Evolutionary conservation across 1,140 invertebrate species (phyloP), one percentile per base, ranked within the genome.

Genomic region (Drosophila sucinea): DNA sequence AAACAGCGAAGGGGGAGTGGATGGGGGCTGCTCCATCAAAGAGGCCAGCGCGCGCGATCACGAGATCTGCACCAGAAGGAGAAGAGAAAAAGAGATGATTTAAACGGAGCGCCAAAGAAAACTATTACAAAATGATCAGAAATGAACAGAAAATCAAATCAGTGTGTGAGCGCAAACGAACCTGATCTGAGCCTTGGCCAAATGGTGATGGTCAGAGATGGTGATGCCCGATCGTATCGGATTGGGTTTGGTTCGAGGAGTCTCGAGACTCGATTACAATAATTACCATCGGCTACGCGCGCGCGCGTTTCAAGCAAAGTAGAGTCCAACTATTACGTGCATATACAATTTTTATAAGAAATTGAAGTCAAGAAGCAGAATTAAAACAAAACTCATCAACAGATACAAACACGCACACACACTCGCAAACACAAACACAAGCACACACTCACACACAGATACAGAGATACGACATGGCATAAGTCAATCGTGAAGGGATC

Each of bases 211-310:
- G 10, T 57, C 6, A 47, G 44, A 17, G 60, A 67, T 67, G 32
- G 23, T 67, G 51, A 54, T 66, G 64, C 33, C 29, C 51, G 78
- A 87, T 87, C 84, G 79, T 89, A 89, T 87, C 84, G 83, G 83
- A 87, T 87, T 83, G 83, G 83, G 84, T 89, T 87, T 84, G 80
- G 84, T 87, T 87, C 83, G 84, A 85, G 44, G 80, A 85, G 44
- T 51, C 44, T 51, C 8, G 23, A 51, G 83, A 84, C 77, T 90
- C 90, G 87, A 90, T 90, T 90, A 90, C 87, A 90, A 90, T 90
- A 90, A 90, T 90, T 90, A 90, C 83, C 90, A 90, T 90, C 89
- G 64, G 87, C 87, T 90, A 90, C 87, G 89, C 87, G 87, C 84
- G 89, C 87, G 87, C 81, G 89, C 84, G 74, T 84, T 87, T 84